Evolutionary conservation across 2,113 vertebrate genomes (phyloP).

Genomic region (Zosterops borbonicus): DNA sequence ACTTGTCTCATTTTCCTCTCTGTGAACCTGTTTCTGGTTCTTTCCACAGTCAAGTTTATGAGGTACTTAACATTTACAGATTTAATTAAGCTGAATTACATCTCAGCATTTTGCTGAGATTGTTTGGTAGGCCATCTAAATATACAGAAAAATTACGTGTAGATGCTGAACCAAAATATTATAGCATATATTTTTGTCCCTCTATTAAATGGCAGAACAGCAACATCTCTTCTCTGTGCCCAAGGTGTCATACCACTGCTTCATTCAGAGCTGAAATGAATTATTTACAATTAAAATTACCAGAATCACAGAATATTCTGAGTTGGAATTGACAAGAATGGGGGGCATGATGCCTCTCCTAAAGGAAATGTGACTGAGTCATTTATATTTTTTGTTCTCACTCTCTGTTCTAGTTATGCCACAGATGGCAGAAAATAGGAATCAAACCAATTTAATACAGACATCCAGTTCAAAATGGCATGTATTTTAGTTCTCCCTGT

Average conservation of each 20-base stretch:
- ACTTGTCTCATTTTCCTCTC: not conserved
- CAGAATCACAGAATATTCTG: not conserved
- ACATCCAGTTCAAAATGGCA: slow-evolving; percentile 56
- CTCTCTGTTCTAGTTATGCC: slow-evolving; percentile 41
- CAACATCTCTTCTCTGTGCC: not conserved
- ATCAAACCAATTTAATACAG: slow-evolving; percentile 57
- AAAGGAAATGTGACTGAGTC: slow-evolving; percentile 52
- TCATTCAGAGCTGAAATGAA: not conserved
- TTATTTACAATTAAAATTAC: slow-evolving; percentile 5
- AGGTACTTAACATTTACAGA: slow-evolving; percentile 22
- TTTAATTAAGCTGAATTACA: slow-evolving; percentile 38
- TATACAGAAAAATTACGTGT: not conserved
- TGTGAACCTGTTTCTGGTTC: not conserved
- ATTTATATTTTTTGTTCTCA: slow-evolving; percentile 55
- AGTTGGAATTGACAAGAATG: slow-evolving; percentile 22
- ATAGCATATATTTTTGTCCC: not conserved
- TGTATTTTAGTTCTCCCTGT: slow-evolving; percentile 15
- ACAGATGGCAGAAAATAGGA: slow-evolving; percentile 60
- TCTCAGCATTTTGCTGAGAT: not conserved
- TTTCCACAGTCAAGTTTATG: not conserved
- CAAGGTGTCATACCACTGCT: not conserved
- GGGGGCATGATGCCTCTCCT: not conserved
- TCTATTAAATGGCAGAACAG: not conserved
- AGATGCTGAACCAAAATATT: slow-evolving; percentile 1
- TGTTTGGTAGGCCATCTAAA: slow-evolving; percentile 18